Base-by-base conservation (phyloP, 2,113 vertebrate genomes). In the Phalacrocorax pelagicus region DNA sequence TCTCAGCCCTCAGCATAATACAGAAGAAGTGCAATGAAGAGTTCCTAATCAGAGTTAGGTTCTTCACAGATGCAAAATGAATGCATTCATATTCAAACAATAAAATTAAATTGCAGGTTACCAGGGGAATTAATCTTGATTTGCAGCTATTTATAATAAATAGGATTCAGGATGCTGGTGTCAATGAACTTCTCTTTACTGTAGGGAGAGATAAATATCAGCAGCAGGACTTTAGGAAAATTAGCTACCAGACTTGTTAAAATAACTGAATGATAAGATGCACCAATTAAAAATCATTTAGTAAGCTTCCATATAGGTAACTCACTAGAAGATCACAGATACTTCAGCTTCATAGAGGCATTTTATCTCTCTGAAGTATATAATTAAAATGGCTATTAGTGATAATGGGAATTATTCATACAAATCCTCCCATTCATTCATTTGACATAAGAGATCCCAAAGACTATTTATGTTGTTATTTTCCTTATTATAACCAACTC, bases 101-200 rank as follows among this genome's bases (percentile, higher is more conserved):
- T 30, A 83, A 91, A 94, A 95, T 96, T 55, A 57, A 95, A 96
- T 79, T 94, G 54, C 82, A 81, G 59, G 86, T 84, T 95, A 86
- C 80, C 77, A 61, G 34, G 52, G 57, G 69, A 96, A 92, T 97
- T 94, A 96, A 96, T 96, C 90, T 93, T 92, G 82, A 93, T 95
- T 94, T 96, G 80, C 75, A 91, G 82, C 83, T 91, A 88, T 92
- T 96, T 93, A 92, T 92, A 57, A 91, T 84, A 84, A 91, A 86
- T 78, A 88, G 61, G 52, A 88, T 88, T 92, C 34, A 65, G 88
- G 42, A 95, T 83, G 59, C 57, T 90, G 59, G 13, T 93, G 80
- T 86, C 90, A 90, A 49, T 55, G 59, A 92, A 86, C 63, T 81
- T 46, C 47, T 66, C 59, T 86, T 83, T 55, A 47, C 55, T 74